Conservation (phyloP, 2,113 vertebrate genomes). For the Anoplopoma fimbria region DNA sequence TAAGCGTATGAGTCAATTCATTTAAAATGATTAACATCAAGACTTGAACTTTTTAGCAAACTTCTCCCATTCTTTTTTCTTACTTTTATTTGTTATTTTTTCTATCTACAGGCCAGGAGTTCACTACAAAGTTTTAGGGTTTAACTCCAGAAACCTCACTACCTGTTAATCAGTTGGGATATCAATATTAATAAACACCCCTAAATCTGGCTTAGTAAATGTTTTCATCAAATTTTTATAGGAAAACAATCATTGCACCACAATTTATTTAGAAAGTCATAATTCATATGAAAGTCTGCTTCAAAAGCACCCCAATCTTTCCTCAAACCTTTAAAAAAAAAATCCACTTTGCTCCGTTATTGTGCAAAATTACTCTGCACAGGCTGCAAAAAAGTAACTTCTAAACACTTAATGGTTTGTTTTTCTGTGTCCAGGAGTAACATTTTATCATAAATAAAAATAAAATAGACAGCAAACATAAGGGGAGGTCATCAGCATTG, state of each 20-base stretch:
- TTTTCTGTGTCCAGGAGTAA: not conserved
- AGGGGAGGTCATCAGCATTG: slow-evolving; percentile 34
- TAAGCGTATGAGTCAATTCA: too few relatives aligned
- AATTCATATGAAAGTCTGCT: not conserved
- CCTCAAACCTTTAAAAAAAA: not conserved
- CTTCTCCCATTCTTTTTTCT: not conserved
- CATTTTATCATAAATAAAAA: slow-evolving; percentile 1
- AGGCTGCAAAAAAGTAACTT: slow-evolving; percentile 1
- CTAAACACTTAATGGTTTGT: not conserved
- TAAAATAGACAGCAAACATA: slow-evolving; percentile 26
- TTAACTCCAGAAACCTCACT: not conserved
- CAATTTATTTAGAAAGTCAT: not conserved
- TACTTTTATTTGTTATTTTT: too few relatives aligned
- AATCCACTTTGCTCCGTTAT: not conserved
- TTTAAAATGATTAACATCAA: not conserved
- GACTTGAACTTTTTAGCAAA: not conserved
- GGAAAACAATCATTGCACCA: not conserved
- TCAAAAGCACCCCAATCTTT: slow-evolving; percentile 1
- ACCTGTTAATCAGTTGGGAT: not conserved
- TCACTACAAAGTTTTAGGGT: not conserved
- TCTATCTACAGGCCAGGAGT: not conserved
- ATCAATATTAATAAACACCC: not conserved
- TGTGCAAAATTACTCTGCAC: not conserved
- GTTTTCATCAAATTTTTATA: not conserved
- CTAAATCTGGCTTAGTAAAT: not conserved